A percentile compares a stretch with the other conserved stretches of the same genome.
These are phyloP conservation scores for Xylocampa areola DNA, from an alignment of 2,888 invertebrate species.

Conservation along the genomic window DNA sequence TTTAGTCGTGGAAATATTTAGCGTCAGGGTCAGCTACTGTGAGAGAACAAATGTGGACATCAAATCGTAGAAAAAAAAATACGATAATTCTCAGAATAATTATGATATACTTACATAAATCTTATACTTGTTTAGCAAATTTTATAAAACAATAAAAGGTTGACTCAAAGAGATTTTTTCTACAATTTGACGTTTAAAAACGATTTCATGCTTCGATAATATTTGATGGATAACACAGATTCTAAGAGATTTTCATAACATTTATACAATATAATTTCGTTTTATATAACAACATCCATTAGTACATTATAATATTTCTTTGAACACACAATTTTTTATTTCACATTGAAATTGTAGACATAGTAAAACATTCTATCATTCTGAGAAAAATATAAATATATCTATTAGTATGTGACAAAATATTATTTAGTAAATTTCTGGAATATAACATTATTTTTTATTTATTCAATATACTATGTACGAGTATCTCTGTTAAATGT, in stretches of 20 bases:
- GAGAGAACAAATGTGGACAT: conserved; percentile 12
- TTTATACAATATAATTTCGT: conserved; percentile 72
- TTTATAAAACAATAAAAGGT: neutral
- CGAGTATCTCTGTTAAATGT: conserved; percentile 71
- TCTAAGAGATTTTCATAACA: conserved; percentile 56
- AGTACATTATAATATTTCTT: conserved; percentile 73
- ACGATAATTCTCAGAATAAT: neutral
- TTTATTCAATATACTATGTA: conserved; percentile 71
- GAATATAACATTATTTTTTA: conserved; percentile 77
- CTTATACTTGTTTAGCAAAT: neutral
- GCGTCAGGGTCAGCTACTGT: conserved; percentile 35
- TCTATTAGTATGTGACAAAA: conserved; percentile 70
- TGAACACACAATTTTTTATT: conserved; percentile 82
- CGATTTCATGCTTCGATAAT: conserved; percentile 49
- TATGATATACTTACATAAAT: neutral
- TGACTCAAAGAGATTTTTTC: conserved; percentile 24
- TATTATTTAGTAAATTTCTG: conserved; percentile 75
- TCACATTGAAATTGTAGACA: conserved; percentile 84
- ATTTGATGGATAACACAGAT: conserved; percentile 56
- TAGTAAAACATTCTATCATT: conserved; percentile 80
- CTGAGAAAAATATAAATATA: conserved; percentile 80
- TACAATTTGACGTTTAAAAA: conserved; percentile 47
- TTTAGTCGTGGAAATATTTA: conserved; percentile 37
- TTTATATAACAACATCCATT: conserved; percentile 80
- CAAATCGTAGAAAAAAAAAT: conserved; percentile 41